phyloP scores from a whole-genome alignment of 2,113 vertebrate species.

The Telmatochromis sp. region DNA sequence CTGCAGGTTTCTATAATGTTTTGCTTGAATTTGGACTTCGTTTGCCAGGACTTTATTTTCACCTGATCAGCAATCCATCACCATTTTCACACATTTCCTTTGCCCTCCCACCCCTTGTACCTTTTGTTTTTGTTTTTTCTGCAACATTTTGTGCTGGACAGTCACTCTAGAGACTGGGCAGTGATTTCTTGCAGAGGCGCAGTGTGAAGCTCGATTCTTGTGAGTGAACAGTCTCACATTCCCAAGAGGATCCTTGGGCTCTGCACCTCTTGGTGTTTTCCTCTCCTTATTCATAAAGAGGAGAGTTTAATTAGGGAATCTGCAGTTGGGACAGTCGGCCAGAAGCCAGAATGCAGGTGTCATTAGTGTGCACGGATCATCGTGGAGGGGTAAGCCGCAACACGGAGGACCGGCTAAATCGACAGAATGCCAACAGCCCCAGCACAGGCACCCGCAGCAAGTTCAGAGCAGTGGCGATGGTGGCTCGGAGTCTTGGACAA shows the following conservation, averaged over 20 bases:
- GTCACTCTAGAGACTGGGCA: neutral
- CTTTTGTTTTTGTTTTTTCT: neutral
- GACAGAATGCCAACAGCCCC: slow-evolving; percentile 87
- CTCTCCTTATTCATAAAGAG: neutral
- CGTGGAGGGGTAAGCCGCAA: slow-evolving; percentile 85
- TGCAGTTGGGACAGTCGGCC: neutral
- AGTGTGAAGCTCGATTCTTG: neutral
- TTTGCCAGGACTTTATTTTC: slow-evolving; percentile 28
- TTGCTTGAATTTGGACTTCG: slow-evolving; percentile 10
- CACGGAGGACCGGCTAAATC: slow-evolving; percentile 83
- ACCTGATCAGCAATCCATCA: slow-evolving; percentile 6
- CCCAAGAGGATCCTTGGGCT: neutral
- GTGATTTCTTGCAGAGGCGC: slow-evolving; percentile 6
- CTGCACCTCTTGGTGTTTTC: neutral
- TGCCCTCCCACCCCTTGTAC: neutral
- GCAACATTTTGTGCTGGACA: neutral
- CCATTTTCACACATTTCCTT: neutral
- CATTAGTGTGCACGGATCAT: slow-evolving; percentile 91
- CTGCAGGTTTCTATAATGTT: neutral
- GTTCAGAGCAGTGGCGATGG: slow-evolving; percentile 91
- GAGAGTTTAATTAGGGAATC: neutral
- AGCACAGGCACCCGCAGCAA: slow-evolving; percentile 81
- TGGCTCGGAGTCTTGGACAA: slow-evolving; percentile 91
- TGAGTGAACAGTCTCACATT: neutral
- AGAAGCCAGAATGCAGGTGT: slow-evolving; percentile 85